phyloP scores from a whole-genome alignment of 2,888 invertebrate genomes.

The Xanthia icteritia region DNA sequence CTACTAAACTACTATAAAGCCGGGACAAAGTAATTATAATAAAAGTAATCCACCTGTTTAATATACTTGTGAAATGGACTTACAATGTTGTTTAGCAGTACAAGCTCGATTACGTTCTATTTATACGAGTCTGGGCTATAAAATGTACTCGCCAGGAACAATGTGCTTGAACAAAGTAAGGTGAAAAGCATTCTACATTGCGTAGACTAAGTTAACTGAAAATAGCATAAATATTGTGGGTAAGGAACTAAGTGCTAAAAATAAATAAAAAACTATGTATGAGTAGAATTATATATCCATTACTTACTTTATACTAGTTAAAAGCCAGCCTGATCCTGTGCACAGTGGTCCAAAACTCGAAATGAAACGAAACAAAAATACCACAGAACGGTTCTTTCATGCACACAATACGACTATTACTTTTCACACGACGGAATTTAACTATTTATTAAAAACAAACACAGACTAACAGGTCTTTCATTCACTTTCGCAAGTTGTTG shows the following conservation, averaged over 20 bases:
- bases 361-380: slow-evolving; percentile 83
- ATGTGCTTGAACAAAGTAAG: slow-evolving; percentile 55
- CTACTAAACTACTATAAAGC: neutral
- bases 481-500: slow-evolving; percentile 77
- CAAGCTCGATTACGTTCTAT: slow-evolving; percentile 62
- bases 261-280: neutral
- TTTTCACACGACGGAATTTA: slow-evolving; percentile 81
- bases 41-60: slow-evolving; percentile 25
- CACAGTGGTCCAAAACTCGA: slow-evolving; percentile 81
- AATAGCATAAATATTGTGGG: slow-evolving; percentile 29
- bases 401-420: slow-evolving; percentile 81
- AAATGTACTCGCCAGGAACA: slow-evolving; percentile 47
- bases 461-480: slow-evolving; percentile 68
- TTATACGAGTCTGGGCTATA: slow-evolving; percentile 50
- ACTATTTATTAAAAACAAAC: slow-evolving; percentile 74
- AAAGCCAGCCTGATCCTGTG: slow-evolving; percentile 64
- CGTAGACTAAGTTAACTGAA: slow-evolving; percentile 15
- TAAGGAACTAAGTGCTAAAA: neutral
- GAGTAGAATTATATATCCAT: neutral
- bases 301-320: slow-evolving; percentile 60
- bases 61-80: slow-evolving; percentile 34
- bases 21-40: slow-evolving; percentile 16
- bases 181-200: slow-evolving; percentile 32
- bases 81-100: slow-evolving; percentile 47
- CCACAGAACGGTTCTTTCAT: slow-evolving; percentile 81